These are phyloP conservation scores for Chaenodraco wilsoni DNA, from an alignment of 2,797 vertebrate genomes.

Conservation along the genomic window DNA sequence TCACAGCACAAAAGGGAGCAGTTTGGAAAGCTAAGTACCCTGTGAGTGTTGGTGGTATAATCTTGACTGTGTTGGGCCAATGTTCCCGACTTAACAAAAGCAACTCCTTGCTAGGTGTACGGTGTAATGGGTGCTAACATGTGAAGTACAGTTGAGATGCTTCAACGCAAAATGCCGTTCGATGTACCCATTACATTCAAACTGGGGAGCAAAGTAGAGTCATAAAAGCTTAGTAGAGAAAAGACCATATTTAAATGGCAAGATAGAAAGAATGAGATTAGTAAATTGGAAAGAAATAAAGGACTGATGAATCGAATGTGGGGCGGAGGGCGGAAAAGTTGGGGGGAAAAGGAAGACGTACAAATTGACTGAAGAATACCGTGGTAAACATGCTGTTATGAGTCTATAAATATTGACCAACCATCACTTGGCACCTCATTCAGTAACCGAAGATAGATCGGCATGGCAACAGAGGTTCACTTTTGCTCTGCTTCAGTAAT, in stretches of 20 bases:
- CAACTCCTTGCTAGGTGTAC: slow-evolving; percentile 3
- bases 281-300: slow-evolving; percentile 33
- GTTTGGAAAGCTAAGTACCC: slow-evolving; percentile 43
- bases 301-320: slow-evolving; percentile 20
- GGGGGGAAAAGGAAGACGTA: background rate
- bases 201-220: slow-evolving; percentile 39
- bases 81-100: slow-evolving; percentile 48
- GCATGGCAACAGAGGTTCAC: slow-evolving; percentile 71
- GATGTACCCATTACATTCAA: slow-evolving; percentile 53
- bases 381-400: slow-evolving; percentile 36
- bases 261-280: slow-evolving; percentile 45
- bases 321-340: slow-evolving; percentile 10
- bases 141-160: slow-evolving; percentile 45
- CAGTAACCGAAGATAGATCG: slow-evolving; percentile 70
- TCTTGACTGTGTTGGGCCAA: slow-evolving; percentile 27
- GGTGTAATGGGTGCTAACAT: slow-evolving; percentile 44
- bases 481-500: slow-evolving; percentile 36
- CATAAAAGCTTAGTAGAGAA: slow-evolving; percentile 47
- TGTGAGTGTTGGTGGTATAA: slow-evolving; percentile 40
- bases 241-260: slow-evolving; percentile 30
- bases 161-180: slow-evolving; percentile 34
- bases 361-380: slow-evolving; percentile 29
- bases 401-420: slow-evolving; percentile 75
- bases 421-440: slow-evolving; percentile 55
- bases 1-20: slow-evolving; percentile 33